These are phyloP conservation scores for Ornithoptera priamus DNA, from an alignment of 2,888 invertebrate species.

Conservation along the genomic window DNA sequence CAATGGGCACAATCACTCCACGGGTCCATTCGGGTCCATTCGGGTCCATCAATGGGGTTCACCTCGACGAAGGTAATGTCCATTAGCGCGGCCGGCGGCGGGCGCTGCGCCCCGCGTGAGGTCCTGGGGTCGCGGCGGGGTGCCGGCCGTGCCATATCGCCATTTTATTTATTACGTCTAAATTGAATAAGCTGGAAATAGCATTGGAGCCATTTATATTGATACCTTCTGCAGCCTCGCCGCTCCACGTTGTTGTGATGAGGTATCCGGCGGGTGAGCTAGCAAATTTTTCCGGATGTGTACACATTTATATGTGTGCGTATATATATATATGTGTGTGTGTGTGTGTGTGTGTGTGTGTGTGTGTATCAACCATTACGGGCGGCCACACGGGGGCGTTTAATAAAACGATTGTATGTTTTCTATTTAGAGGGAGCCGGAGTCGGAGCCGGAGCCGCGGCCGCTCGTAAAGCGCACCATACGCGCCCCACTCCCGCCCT, in stretches of 20 bases:
- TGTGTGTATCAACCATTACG: too few relatives aligned
- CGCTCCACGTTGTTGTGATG: too few relatives aligned
- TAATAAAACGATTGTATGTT: slow-evolving; percentile 52
- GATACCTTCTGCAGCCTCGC: background rate
- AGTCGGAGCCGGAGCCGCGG: slow-evolving; percentile 55
- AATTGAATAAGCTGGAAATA: slow-evolving; percentile 23
- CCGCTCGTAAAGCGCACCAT: slow-evolving; percentile 53
- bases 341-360: too few relatives aligned
- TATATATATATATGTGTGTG: too few relatives aligned
- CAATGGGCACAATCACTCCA: slow-evolving; percentile 15
- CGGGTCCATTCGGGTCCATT: slow-evolving; percentile 18
- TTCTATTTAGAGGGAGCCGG: slow-evolving; percentile 64
- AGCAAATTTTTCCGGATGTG: too few relatives aligned
- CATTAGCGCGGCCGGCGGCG: slow-evolving; percentile 34
- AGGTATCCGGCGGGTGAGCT: too few relatives aligned
- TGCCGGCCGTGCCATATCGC: slow-evolving; percentile 17
- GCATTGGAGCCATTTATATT: background rate
- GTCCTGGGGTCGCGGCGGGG: slow-evolving; percentile 28
- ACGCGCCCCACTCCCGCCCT: slow-evolving; percentile 62
- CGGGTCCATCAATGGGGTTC: slow-evolving; percentile 21
- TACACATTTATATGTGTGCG: too few relatives aligned
- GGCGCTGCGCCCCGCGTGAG: slow-evolving; percentile 29
- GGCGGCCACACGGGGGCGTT: slow-evolving; percentile 43
- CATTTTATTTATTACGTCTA: slow-evolving; percentile 22
- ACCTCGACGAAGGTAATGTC: slow-evolving; percentile 32